Evolutionary conservation across 2,888 invertebrate genomes (phyloP), one percentile per base, ranked within the genome.

Genomic region (Pseudococcus jackbeardsleyi): DNA sequence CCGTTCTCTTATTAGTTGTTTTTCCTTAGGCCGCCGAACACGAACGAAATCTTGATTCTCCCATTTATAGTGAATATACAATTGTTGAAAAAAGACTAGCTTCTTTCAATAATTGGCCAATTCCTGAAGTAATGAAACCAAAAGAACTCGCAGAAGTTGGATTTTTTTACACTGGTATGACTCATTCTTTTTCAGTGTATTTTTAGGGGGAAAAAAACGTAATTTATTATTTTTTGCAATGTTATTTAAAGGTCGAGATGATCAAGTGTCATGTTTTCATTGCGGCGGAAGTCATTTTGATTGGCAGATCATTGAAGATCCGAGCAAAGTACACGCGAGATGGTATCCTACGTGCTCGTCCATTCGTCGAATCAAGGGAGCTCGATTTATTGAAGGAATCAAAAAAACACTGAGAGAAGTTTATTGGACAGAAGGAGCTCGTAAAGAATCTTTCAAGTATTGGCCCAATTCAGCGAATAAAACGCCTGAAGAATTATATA

Each of bases 381-480:
- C 11, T 1, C 6, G 15, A 1, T 54, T 54, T 17, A 15, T 54
- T 5, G 54, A 54, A 0, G 17, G 12, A 54, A 17, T 54, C 11
- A 54, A 17, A 11, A 5, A 54, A 54, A 54, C 6, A 54, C 1
- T 12, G 12, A 54, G 54, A 54, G 17, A 54, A 3, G 15, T 54
- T 12, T 54, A 54, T 54, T 11, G 17, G 17, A 54, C 54, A 5
- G 54, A 54, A 54, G 54, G 17, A 54, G 92, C 94, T 3, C 93
- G 97, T 50, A 91, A 96, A 77, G 93, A 93, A 64, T 95, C 96
- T 1, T 97, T 95, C 91, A 91, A 91, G n/a, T 90, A 90, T 59
- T 98, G 98, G 98, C 96, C 97, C 0, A 93, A 94, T 89, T 92
- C 95, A 26, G 93, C 94, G 39, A 97, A 97, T 91, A 94, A 94